Conservation (phyloP, 1,140 invertebrate species). For the Ericerus pela region DNA sequence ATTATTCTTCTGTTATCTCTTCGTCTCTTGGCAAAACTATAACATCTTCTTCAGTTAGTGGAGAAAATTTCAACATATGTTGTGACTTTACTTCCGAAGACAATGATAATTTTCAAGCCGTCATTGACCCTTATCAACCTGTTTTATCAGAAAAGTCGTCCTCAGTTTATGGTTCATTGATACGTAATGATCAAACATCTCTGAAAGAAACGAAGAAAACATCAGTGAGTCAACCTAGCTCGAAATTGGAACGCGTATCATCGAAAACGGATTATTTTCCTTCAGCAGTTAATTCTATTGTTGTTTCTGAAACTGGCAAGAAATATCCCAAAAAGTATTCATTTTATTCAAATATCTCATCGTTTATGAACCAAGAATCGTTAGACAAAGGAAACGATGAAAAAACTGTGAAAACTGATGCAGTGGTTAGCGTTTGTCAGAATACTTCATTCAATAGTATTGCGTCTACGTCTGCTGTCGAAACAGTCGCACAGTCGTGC, state of each 20-base stretch:
- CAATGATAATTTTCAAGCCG: not conserved
- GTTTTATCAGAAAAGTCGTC: not conserved
- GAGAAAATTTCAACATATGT: constrained; percentile 1
- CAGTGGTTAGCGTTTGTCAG: not conserved
- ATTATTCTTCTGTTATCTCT: not conserved
- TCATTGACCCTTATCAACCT: not conserved
- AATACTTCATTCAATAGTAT: too few relatives aligned
- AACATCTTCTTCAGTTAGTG: not conserved
- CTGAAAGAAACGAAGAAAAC: too few relatives aligned
- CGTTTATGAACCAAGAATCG: not conserved
- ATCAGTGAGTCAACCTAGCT: too few relatives aligned
- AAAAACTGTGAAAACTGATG: not conserved
- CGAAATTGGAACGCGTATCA: not conserved
- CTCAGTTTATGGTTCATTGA: too few relatives aligned
- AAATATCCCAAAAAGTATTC: constrained; percentile 4
- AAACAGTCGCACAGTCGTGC: too few relatives aligned
- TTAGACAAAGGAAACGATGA: not conserved
- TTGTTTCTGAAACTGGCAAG: constrained; percentile 3
- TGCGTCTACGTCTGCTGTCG: too few relatives aligned
- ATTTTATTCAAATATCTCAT: constrained; percentile 2
- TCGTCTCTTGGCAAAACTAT: not conserved
- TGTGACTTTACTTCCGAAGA: not conserved
- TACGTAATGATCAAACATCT: too few relatives aligned
- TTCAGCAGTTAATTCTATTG: not conserved
- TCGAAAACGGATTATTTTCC: not conserved